These are phyloP conservation scores for Phaedon cochleariae DNA, from an alignment of 2,888 invertebrate genomes.

Conservation along the genomic window DNA sequence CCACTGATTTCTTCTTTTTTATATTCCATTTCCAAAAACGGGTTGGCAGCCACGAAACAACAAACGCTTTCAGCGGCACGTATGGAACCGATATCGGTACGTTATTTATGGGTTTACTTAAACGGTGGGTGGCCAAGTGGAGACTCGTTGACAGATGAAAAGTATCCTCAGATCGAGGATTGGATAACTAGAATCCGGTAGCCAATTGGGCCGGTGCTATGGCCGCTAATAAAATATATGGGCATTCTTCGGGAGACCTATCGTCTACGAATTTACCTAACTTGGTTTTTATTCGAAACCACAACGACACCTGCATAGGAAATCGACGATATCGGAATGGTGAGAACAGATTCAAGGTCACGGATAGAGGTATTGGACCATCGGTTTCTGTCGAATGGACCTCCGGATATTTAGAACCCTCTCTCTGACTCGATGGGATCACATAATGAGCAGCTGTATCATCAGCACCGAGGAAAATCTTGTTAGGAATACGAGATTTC, in stretches of 20 bases:
- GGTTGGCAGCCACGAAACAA: constrained; percentile 46
- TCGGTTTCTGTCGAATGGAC: background rate
- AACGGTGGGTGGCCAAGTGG: constrained; percentile 60
- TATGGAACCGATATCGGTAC: constrained; percentile 57
- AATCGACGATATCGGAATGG: constrained; percentile 28
- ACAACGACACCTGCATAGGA: constrained; percentile 38
- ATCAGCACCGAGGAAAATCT: no score
- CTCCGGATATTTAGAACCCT: no score
- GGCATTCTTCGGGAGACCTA: constrained; percentile 43
- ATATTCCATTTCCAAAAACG: constrained; percentile 56
- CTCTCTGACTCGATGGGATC: no score
- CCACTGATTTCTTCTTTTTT: constrained; percentile 32
- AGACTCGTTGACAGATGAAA: constrained; percentile 62
- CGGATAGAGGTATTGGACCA: background rate
- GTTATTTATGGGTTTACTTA: constrained; percentile 61
- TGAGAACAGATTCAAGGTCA: constrained; percentile 21
- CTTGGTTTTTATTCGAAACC: constrained; percentile 38
- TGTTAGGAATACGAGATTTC: no score
- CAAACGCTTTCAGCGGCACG: constrained; percentile 34
- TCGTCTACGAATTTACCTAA: constrained; percentile 45
- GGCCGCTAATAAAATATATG: constrained; percentile 49
- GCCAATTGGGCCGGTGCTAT: constrained; percentile 61
- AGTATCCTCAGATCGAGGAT: constrained; percentile 63
- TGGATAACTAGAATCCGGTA: constrained; percentile 63
- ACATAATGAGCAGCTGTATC: no score